Base-by-base conservation (phyloP, 2,797 vertebrate genomes). In the Coregonus suidteri region DNA sequence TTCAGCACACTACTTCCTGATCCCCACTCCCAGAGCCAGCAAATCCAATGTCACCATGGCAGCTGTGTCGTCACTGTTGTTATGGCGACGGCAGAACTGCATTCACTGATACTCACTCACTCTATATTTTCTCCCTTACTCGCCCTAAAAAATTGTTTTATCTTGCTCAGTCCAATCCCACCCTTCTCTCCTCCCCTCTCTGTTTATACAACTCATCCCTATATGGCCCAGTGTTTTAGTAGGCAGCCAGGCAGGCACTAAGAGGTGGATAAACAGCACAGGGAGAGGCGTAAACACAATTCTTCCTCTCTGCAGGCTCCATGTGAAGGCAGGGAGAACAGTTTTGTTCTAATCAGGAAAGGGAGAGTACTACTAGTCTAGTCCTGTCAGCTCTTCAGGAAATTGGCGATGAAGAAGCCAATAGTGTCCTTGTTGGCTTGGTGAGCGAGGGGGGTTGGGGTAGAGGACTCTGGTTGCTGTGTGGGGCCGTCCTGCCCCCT, bases 331-430 rank as follows among this genome's bases (percentile, higher is more conserved):
- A 13, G 13, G 35, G 25, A 6, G 34, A 75, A 30, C 41, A 15
- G 18, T 4, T 69, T 68, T n/a, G 73, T 20, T 62, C 59, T 62
- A 13, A 62, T 20, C 59, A 11, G 59, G 37, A 5, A 31, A 14
- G 5, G 72, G 25, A 15, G 25, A 82, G 66, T 77, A 81, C 67
- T 16, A 3, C 41, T 7, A 73, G 14, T 35, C 81, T 79, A 80
- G 47, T 71, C 51, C 4, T 3, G 71, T 91, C 87, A 62, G 52
- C 81, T 90, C 90, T 99, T 99, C 59, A 94, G 72, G 92, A 99
- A 99, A 91, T 96, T 98, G 77, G 97, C 97, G 62, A 99, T 98
- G 86, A 99, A 99, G 85, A 99, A 99, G 1, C 98, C 97, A 73
- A 99, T 99, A 14, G 97, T 98, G 91, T 99, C 97, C 3, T 88